phyloP scores from a whole-genome alignment of 2,888 invertebrate genomes.

The Parapristionchus giblindavisi region DNA sequence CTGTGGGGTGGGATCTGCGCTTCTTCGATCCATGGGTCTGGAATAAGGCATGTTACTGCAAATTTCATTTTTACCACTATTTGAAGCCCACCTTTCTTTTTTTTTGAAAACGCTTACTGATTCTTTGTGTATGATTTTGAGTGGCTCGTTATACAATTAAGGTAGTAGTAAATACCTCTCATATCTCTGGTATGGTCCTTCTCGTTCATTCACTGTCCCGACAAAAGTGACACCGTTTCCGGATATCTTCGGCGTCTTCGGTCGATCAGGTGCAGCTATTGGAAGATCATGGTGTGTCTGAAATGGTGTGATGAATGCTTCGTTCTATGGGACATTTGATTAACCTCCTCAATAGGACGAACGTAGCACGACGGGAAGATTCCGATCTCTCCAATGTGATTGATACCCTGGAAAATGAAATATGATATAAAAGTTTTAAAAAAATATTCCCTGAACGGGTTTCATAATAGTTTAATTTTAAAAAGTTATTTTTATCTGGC shows the following conservation, averaged over 20 bases:
- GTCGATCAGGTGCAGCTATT: constrained; percentile 45
- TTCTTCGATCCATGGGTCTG: constrained; percentile 31
- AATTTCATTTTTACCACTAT: neutral
- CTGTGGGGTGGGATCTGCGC: constrained; percentile 9
- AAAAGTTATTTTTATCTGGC: too few relatives aligned
- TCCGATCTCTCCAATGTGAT: constrained; percentile 62
- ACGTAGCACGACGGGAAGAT: constrained; percentile 65
- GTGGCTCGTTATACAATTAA: neutral
- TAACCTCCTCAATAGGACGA: constrained; percentile 32
- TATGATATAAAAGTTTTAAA: neutral
- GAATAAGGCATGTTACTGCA: neutral
- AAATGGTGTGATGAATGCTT: neutral
- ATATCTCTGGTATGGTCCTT: neutral
- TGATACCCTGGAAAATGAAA: constrained; percentile 44
- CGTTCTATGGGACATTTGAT: neutral
- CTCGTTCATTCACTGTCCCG: constrained; percentile 1
- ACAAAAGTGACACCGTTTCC: constrained; percentile 25
- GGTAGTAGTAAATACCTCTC: constrained; percentile 13
- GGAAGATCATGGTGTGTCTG: constrained; percentile 1
- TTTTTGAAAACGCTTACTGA: neutral
- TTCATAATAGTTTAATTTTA: too few relatives aligned
- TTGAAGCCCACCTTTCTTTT: neutral
- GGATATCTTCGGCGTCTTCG: constrained; percentile 53
- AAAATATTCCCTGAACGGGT: too few relatives aligned
- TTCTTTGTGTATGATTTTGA: neutral